A percentile compares a stretch with the other conserved stretches of the same genome.
Conservation (phyloP, 1,140 invertebrate genomes). For the Mizuhopecten yessoensis region DNA sequence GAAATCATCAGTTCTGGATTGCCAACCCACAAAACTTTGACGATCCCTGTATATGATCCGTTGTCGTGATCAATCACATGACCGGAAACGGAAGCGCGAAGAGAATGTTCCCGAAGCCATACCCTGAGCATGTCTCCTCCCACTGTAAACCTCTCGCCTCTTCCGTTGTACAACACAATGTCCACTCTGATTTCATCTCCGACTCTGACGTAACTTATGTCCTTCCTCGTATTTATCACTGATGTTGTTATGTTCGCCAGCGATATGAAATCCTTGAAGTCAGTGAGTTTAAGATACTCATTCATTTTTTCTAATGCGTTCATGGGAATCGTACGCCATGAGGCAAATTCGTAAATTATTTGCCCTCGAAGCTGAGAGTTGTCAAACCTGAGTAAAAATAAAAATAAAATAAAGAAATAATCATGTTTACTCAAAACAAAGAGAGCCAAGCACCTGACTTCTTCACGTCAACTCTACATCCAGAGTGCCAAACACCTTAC, state of each 20-base stretch:
- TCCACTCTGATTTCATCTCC: not conserved
- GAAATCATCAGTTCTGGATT: not conserved
- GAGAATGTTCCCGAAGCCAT: not conserved
- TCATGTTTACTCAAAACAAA: too few relatives aligned
- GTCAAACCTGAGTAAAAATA: too few relatives aligned
- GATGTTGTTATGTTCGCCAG: not conserved
- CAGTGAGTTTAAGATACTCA: not conserved
- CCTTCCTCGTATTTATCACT: not conserved
- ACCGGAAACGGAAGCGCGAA: not conserved
- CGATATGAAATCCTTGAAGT: not conserved
- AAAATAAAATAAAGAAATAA: too few relatives aligned
- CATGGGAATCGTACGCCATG: not conserved
- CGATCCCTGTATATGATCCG: not conserved
- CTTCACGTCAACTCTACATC: too few relatives aligned
- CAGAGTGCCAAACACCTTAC: too few relatives aligned
- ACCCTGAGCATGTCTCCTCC: not conserved
- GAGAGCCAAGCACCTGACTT: too few relatives aligned
- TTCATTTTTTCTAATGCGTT: not conserved
- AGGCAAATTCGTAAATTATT: not conserved
- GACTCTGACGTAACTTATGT: not conserved
- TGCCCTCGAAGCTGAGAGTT: not conserved
- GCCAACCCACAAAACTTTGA: not conserved
- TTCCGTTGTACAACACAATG: not conserved
- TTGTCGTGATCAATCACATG: not conserved
- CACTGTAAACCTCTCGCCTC: not conserved